Percentiles rank a stretch among this genome's conserved stretches.
Evolutionary conservation across 2,797 vertebrate species (phyloP).

Genomic region (Onychomys arenicola): DNA sequence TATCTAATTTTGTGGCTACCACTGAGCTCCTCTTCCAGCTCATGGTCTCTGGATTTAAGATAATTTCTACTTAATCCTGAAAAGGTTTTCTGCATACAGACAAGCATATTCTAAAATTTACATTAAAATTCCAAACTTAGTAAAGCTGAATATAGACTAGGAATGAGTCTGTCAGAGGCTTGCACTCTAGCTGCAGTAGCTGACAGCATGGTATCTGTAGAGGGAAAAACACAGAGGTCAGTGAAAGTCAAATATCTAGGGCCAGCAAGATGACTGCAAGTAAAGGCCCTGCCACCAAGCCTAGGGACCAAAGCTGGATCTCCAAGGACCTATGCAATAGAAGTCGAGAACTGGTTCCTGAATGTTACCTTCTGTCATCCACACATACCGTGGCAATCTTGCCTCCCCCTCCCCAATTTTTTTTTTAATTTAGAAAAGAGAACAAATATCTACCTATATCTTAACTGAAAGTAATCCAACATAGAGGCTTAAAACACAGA

Average conservation of each 20-base stretch:
- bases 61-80: background rate
- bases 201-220: background rate
- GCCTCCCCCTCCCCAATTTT: background rate
- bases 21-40: background rate
- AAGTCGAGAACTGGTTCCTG: background rate
- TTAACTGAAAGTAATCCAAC: constrained; percentile 18
- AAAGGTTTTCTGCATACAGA: background rate
- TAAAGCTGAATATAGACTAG: background rate
- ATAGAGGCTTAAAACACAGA: background rate
- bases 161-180: background rate
- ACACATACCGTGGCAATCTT: background rate
- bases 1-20: background rate
- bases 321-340: too few relatives aligned
- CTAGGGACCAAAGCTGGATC: background rate
- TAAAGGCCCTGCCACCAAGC: background rate
- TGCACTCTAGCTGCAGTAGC: background rate
- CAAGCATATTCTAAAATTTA: background rate
- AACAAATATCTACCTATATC: background rate
- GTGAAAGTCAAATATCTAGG: background rate
- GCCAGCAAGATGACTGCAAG: background rate
- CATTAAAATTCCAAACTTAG: background rate
- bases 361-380: background rate
- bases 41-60: background rate
- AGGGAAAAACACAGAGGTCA: background rate
- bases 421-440: background rate